Base-by-base conservation (phyloP, 2,797 vertebrate species). In the Percopsis omiscomaycus region DNA sequence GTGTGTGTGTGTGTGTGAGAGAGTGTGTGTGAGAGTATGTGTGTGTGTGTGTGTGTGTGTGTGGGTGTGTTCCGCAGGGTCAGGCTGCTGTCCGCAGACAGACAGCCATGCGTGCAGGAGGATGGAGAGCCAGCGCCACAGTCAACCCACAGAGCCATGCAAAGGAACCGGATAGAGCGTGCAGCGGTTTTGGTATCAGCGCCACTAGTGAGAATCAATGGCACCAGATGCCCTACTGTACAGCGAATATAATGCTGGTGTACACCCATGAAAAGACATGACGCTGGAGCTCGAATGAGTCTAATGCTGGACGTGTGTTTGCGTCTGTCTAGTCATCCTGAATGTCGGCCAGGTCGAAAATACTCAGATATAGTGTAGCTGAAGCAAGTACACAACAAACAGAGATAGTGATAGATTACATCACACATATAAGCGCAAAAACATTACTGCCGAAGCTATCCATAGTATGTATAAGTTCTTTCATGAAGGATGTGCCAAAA, bases 341-440 rank as follows among this genome's bases (percentile, higher is more conserved):
- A 59, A 51, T 59, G 42, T 29, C 16, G 42, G 32, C 53, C 3
- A 1, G 32, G 52, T 61, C 15, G 57, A 58, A 55, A 66, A 67
- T 49, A 59, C 62, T 59, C 8, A 29, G 61, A 29, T 47, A 37
- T 30, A 30, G 57, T 73, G 59, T 12, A 49, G 64, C n/a, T 54
- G 32, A 69, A 37, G 30, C 58, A 52, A 59, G 54, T 77, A 81
- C 75, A 66, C 66, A 68, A 75, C 80, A 80, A 72, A 89, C 80
- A 80, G 56, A 65, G 71, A 81, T 60, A 84, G 84, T 85, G 87
- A 91, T 82, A 85, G 72, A 71, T 72, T 84, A 85, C 88, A 82
- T 88, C 83, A 86, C 87, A 88, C 73, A 84, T 75, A 80, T 53
- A 88, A 68, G 87, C 75, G 88, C 82, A 83, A 68, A 87, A 65